A percentile compares a stretch with the other conserved stretches of the same genome.
Conservation (phyloP, 2,797 vertebrate genomes). For the Sebastes baramenuke region DNA sequence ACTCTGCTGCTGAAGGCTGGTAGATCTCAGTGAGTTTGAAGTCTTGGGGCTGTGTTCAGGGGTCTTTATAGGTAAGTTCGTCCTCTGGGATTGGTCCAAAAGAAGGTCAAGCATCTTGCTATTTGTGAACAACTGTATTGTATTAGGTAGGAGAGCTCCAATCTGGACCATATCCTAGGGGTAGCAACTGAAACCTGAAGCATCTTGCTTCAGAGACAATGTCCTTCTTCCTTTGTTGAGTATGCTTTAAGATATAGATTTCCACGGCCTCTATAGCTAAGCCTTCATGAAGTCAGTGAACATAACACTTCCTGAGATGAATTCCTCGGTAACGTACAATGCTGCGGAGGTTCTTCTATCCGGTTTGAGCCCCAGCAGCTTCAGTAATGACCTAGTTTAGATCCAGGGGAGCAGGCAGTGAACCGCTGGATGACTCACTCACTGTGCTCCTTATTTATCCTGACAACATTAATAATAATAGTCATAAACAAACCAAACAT, state of each 20-base stretch:
- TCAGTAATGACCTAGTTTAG: constrained; percentile 39
- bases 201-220: constrained; percentile 57
- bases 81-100: constrained; percentile 73
- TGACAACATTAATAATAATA: neutral
- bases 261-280: constrained; percentile 41
- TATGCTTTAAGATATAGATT: constrained; percentile 62
- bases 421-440: neutral
- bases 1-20: constrained; percentile 6
- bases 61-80: constrained; percentile 73
- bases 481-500: neutral
- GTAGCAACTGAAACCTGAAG: constrained; percentile 72
- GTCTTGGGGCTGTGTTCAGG: constrained; percentile 15
- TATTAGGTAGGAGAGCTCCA: constrained; percentile 47
- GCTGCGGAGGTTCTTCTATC: constrained; percentile 25
- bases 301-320: constrained; percentile 33
- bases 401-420: neutral
- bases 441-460: neutral
- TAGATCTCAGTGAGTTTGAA: constrained; percentile 27
- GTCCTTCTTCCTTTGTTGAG: constrained; percentile 66
- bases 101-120: constrained; percentile 71
- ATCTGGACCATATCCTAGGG: constrained; percentile 58
- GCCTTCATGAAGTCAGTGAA: constrained; percentile 59
- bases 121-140: constrained; percentile 68
- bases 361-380: constrained; percentile 2
- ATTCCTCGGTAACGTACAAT: constrained; percentile 25